phyloP scores from a whole-genome alignment of 1,140 invertebrate genomes.

The Drosophila pachea region DNA sequence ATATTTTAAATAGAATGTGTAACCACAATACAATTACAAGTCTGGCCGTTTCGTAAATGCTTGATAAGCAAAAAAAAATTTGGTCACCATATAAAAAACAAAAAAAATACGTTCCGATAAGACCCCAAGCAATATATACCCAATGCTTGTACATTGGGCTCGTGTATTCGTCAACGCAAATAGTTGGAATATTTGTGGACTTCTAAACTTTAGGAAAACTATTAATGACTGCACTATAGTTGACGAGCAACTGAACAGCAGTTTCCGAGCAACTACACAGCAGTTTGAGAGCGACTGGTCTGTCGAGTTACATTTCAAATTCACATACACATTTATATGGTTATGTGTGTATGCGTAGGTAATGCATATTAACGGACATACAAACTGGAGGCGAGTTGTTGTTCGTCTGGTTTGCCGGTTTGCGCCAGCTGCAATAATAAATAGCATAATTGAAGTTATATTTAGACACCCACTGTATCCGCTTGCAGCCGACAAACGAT shows the following conservation, averaged over 20 bases:
- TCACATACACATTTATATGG: neutral
- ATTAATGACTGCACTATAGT: conserved; percentile 14
- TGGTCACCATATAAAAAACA: neutral
- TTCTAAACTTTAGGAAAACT: conserved; percentile 33
- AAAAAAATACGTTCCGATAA: conserved; percentile 38
- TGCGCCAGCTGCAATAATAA: conserved; percentile 66
- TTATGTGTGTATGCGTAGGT: neutral
- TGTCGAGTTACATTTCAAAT: conserved; percentile 9
- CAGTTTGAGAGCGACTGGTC: conserved; percentile 44
- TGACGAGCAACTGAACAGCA: neutral
- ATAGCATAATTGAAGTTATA: conserved; percentile 69
- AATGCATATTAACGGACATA: conserved; percentile 4
- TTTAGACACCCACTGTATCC: conserved; percentile 70
- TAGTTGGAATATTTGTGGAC: conserved; percentile 50
- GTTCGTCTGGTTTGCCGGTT: conserved; percentile 70
- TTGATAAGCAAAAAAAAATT: conserved; percentile 46
- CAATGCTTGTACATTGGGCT: neutral
- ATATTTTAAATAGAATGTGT: too few species aligned
- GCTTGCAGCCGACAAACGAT: conserved; percentile 21
- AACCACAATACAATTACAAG: neutral
- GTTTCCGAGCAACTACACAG: conserved; percentile 5
- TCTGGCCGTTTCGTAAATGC: conserved; percentile 42
- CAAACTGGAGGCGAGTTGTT: conserved; percentile 38
- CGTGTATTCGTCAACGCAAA: conserved; percentile 15
- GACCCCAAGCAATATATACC: conserved; percentile 17